Evolutionary conservation across 2,888 invertebrate genomes (phyloP).

Genomic region (Ichneumoninae sp.): DNA sequence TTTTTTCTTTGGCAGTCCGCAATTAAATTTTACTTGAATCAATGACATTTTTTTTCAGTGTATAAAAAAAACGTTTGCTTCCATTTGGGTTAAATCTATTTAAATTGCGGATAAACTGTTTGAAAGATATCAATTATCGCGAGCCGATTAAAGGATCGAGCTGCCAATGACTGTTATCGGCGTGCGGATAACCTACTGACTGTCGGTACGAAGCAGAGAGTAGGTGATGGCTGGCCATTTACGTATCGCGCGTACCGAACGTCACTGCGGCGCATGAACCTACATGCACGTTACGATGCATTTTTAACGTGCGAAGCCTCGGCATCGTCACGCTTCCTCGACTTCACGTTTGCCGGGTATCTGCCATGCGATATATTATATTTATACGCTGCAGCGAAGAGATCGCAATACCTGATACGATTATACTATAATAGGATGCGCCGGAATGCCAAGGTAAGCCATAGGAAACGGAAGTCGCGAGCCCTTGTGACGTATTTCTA

Average conservation of each 20-base stretch:
- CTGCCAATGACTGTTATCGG: not conserved
- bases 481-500: slow-evolving; percentile 67
- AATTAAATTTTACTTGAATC: no score
- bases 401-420: slow-evolving; percentile 67
- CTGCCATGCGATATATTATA: slow-evolving; percentile 62
- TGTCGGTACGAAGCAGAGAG: not conserved
- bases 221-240: slow-evolving; percentile 20
- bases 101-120: not conserved
- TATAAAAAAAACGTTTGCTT: no score
- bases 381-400: slow-evolving; percentile 63
- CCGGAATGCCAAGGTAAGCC: slow-evolving; percentile 70
- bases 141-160: not conserved
- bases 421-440: slow-evolving; percentile 65
- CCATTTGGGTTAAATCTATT: not conserved
- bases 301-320: slow-evolving; percentile 36
- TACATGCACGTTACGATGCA: slow-evolving; percentile 16
- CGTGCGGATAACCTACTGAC: not conserved
- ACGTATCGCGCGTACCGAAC: slow-evolving; percentile 13
- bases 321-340: slow-evolving; percentile 60
- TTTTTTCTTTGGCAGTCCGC: no score
- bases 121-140: not conserved
- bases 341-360: slow-evolving; percentile 37
- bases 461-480: slow-evolving; percentile 70
- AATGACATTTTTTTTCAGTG: no score
- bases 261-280: not conserved